Evolutionary conservation across 2,797 vertebrate genomes (phyloP), one percentile per base, ranked within the genome.

Genomic region (Lycodopsis pacificus): DNA sequence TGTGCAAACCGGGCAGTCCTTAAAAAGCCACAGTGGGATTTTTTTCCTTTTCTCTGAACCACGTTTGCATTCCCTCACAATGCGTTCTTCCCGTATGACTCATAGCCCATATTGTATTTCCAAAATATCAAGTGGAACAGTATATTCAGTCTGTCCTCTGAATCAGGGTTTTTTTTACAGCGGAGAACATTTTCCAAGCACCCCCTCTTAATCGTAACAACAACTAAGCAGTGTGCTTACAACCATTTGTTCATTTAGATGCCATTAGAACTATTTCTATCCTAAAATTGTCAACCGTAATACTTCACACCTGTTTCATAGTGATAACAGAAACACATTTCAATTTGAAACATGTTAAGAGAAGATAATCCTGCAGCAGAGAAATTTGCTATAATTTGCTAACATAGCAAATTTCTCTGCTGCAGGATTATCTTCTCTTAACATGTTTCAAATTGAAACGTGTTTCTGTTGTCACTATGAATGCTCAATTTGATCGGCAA

Each of bases 101-200:
- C 72, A 72, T 19, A 7, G 4, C 9, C 62, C 38, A 53, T 51
- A 32, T 30, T 56, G 19, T 80, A 46, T 76, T 57, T 82, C 70
- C 5, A 79, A 58, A 71, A 17, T 19, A 77, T 79, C 53, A 80
- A 30, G 49, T 58, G 25, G 11, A 65, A 20, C 15, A 64, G 32
- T 15, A 34, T 9, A 30, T 2, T 7, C 61, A 4, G 46, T 2
- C 4, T 7, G 38, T 71, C 30, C 9, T 79, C 7, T 44, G 51
- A 73, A 73, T 51, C 8, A n/a, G 48, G 19, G 4, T 4, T 51
- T 22, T 51, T 22, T 22, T 51, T 22, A 22, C 20, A 51, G 48
- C 20, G 3, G 48, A 51, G 4, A 51, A n/a, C 20, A n/a, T n/a
- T n/a, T 49, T 48, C 19, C 7, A 20, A 48, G 15, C 7, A 20